Conservation (phyloP, 2,888 invertebrate species). For the Scrobipalpa costella region DNA sequence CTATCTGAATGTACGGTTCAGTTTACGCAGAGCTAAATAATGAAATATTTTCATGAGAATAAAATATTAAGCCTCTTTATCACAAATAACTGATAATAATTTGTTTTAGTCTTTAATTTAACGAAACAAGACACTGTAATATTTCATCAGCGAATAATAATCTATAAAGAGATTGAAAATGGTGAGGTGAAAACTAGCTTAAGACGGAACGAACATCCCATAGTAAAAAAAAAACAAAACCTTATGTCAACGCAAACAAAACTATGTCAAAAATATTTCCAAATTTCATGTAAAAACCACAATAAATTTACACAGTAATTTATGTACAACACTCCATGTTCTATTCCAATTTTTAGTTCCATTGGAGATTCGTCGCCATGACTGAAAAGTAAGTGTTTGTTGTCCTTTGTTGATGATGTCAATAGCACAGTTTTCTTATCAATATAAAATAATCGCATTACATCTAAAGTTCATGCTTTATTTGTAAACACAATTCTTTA, state of each 20-base stretch:
- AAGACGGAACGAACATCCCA: constrained; percentile 1
- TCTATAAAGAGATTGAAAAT: background rate
- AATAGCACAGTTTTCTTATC: constrained; percentile 47
- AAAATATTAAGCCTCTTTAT: too few species aligned
- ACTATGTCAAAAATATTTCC: constrained; percentile 75
- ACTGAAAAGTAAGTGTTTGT: constrained; percentile 70
- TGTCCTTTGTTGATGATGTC: constrained; percentile 43
- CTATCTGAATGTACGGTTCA: background rate
- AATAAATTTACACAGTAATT: constrained; percentile 58
- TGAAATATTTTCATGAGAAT: too few species aligned
- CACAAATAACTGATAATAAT: background rate
- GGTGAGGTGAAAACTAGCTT: background rate
- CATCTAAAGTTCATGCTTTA: constrained; percentile 28
- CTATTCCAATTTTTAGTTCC: constrained; percentile 51
- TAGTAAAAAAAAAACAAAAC: constrained; percentile 24
- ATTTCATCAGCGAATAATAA: background rate
- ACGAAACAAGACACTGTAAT: too few species aligned
- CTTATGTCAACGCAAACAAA: constrained; percentile 78
- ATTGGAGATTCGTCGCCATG: constrained; percentile 58
- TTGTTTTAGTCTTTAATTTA: too few species aligned
- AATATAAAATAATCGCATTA: constrained; percentile 41
- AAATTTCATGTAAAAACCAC: constrained; percentile 74
- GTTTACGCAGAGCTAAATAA: background rate
- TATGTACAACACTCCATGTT: constrained; percentile 65
- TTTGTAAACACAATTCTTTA: constrained; percentile 27